phyloP scores from a whole-genome alignment of 1,140 invertebrate species.

The Leptonema lineaticorne region DNA sequence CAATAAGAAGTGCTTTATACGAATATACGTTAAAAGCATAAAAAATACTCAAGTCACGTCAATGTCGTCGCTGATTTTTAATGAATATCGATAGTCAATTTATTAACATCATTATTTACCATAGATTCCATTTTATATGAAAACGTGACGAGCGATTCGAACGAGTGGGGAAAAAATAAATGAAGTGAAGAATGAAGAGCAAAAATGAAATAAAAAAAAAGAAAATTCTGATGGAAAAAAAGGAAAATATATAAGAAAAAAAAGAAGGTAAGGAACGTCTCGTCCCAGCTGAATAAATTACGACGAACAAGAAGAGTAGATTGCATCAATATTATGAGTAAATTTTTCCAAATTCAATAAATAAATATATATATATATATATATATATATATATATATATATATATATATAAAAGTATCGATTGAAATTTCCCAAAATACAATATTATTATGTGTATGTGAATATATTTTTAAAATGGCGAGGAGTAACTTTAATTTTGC shows the following conservation, averaged over 20 bases:
- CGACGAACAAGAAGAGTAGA: not conserved
- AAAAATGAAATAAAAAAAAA: no score
- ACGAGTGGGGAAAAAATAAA: not conserved
- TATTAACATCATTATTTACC: constrained; percentile 14
- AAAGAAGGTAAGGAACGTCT: not conserved
- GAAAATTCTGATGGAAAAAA: no score
- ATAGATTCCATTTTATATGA: not conserved
- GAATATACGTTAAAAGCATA: not conserved
- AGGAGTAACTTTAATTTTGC: no score
- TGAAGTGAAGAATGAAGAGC: no score
- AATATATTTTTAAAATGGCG: no score
- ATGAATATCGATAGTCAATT: constrained; percentile 18
- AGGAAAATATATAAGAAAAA: not conserved
- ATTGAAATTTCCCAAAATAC: no score
- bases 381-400: no score
- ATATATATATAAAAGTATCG: no score
- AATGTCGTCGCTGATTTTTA: not conserved
- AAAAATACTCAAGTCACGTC: not conserved
- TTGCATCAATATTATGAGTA: constrained; percentile 4
- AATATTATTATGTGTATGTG: no score
- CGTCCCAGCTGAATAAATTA: constrained; percentile 11
- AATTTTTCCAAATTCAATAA: no score
- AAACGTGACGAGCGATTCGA: constrained; percentile 6
- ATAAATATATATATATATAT: no score
- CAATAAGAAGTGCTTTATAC: not conserved